A percentile compares a stretch with the other conserved stretches of the same genome.
Conservation (phyloP, 2,888 invertebrate genomes). For the Trissonchulus latispiculum region DNA sequence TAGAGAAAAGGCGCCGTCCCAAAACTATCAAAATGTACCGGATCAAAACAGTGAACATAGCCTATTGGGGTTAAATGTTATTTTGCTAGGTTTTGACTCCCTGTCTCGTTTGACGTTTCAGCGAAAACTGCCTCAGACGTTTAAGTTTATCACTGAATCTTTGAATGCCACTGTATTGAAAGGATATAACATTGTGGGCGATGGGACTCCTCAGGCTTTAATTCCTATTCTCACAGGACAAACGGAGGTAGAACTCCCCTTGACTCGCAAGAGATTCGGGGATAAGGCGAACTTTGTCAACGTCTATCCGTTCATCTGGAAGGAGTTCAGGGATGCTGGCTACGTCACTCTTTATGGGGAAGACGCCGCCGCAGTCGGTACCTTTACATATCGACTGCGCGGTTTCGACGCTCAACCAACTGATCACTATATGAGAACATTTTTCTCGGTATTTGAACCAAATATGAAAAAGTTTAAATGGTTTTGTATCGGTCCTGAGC, state of each 20-base stretch:
- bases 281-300: conserved; percentile 58
- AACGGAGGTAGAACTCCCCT: conserved; percentile 71
- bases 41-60: not conserved
- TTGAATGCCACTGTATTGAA: conserved; percentile 58
- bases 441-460: conserved; percentile 58
- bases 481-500: conserved; percentile 15
- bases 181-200: conserved; percentile 48
- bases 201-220: conserved; percentile 54
- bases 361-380: conserved; percentile 69
- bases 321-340: conserved; percentile 47
- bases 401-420: conserved; percentile 74
- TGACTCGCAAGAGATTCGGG: conserved; percentile 61
- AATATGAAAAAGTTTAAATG: not conserved
- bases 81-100: conserved; percentile 76
- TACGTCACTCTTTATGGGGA: conserved; percentile 68
- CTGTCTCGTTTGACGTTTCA: conserved; percentile 70
- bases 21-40: not conserved
- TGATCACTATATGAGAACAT: conserved; percentile 77
- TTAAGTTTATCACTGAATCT: conserved; percentile 57
- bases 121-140: conserved; percentile 64
- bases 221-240: conserved; percentile 73
- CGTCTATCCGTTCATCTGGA: conserved; percentile 74
- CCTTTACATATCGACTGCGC: conserved; percentile 76
- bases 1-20: too few relatives aligned
- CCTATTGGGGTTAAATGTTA: not conserved